phyloP scores from a whole-genome alignment of 2,113 vertebrate species.

The Rhineura floridana region DNA sequence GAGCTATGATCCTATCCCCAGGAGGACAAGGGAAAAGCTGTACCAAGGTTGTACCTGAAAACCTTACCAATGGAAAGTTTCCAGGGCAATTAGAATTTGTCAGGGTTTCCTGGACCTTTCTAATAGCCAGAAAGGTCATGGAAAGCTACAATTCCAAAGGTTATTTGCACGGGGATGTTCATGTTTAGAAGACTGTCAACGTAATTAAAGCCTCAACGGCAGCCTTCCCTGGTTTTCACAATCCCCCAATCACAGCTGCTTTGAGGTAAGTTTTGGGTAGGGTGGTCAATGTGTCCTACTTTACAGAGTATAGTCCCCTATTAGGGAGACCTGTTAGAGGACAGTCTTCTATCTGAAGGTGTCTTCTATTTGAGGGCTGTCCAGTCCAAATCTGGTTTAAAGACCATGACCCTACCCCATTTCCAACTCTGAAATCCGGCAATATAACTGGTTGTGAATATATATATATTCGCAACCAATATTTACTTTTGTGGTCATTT shows the following conservation, averaged over 20 bases:
- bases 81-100: neutral
- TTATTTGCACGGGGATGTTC: neutral
- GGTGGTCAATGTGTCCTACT: too few relatives aligned
- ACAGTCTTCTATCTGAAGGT: too few relatives aligned
- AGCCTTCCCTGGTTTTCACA: neutral
- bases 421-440: neutral
- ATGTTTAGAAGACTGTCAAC: neutral
- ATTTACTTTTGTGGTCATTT: too few relatives aligned
- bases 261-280: neutral
- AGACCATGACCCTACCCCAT: too few relatives aligned
- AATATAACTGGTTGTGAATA: neutral
- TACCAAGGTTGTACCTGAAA: neutral
- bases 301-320: too few relatives aligned
- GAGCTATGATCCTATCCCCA: too few relatives aligned
- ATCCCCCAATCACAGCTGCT: neutral
- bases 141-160: neutral
- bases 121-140: neutral
- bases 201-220: neutral
- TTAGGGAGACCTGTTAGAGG: too few relatives aligned
- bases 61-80: neutral
- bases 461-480: neutral
- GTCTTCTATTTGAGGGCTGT: too few relatives aligned
- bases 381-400: too few relatives aligned
- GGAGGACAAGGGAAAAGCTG: neutral
- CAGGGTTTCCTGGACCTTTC: neutral